Evolutionary conservation across 2,797 vertebrate genomes (phyloP), one percentile per base, ranked within the genome.

Genomic region (Simalia tracyae): DNA sequence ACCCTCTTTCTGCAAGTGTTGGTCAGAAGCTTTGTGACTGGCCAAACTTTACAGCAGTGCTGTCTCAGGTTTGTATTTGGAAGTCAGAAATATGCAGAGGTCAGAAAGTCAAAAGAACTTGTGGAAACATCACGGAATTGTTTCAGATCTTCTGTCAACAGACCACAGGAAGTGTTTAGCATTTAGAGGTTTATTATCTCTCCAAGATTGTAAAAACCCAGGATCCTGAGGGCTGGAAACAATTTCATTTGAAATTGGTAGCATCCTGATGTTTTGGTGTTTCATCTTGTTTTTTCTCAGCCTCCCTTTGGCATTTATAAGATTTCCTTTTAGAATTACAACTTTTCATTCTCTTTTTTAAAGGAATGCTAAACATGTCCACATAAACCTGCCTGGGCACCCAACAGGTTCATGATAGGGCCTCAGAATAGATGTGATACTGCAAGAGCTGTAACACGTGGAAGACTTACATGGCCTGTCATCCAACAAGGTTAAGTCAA

Each of bases 101-200:
- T 96, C 95, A 96, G 76, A 24, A 95, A 92, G 93, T 93, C 91
- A 95, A 93, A 90, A 94, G 86, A 36, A 61, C 88, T 94, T 56
- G 54, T 86, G 93, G 91, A 95, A 95, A 61, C 91, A 84, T 93
- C 50, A n/a, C 92, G 81, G 93, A 95, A 93, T 94, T 89, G 68
- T 93, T 89, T 94, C 93, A 93, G 92, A 94, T 94, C 93, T 76
- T 92, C 2, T 94, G 94, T 93, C 93, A 96, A 76, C 90, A 93
- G n/a, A 94, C 6, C 0, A 0, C 72, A 92, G 81, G 88, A 63
- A 36, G 90, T 93, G 31, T 94, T 95, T 60, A 90, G 88, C 66
- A 26, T 81, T 94, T 90, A 90, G 92, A 94, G 89, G 94, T 95
- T 95, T 96, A 95, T 92, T 95, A 89, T 81, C 86, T 87, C 72